phyloP scores from a whole-genome alignment of 2,888 invertebrate genomes.

The Tenthredo scrophulariae region DNA sequence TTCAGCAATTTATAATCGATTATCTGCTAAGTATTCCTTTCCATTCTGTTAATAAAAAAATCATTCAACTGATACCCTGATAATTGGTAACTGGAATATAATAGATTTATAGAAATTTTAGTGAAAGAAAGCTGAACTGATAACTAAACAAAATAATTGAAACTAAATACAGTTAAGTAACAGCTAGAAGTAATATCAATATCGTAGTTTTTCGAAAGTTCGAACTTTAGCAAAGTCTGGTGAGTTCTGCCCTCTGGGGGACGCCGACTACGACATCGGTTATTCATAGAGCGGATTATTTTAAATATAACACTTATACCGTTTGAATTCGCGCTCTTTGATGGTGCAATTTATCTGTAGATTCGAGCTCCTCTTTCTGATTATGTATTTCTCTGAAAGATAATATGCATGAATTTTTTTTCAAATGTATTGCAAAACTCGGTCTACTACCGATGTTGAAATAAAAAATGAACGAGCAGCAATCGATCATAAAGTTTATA shows the following conservation, averaged over 20 bases:
- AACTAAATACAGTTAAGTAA: neutral
- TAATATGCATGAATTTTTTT: neutral
- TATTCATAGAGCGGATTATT: slow-evolving; percentile 49
- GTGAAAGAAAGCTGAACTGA: neutral
- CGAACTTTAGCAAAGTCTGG: neutral
- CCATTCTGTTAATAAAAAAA: neutral
- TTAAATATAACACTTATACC: slow-evolving; percentile 33
- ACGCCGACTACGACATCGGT: neutral
- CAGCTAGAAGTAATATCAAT: neutral
- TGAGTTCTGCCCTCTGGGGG: slow-evolving; percentile 35
- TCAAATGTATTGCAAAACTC: neutral
- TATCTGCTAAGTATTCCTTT: neutral
- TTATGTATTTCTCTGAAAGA: neutral
- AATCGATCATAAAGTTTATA: slow-evolving; percentile 10
- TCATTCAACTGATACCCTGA: neutral
- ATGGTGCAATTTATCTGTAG: neutral
- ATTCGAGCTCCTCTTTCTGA: neutral
- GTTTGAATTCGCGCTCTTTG: slow-evolving; percentile 13
- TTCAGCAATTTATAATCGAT: slow-evolving; percentile 1
- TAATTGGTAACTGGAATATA: neutral
- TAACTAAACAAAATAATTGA: neutral
- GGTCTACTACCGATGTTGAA: neutral
- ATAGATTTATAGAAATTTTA: neutral
- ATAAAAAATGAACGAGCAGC: neutral
- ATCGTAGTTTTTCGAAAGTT: slow-evolving; percentile 8